Conservation (phyloP, 2,113 vertebrate genomes). For the Furnarius figulus region DNA sequence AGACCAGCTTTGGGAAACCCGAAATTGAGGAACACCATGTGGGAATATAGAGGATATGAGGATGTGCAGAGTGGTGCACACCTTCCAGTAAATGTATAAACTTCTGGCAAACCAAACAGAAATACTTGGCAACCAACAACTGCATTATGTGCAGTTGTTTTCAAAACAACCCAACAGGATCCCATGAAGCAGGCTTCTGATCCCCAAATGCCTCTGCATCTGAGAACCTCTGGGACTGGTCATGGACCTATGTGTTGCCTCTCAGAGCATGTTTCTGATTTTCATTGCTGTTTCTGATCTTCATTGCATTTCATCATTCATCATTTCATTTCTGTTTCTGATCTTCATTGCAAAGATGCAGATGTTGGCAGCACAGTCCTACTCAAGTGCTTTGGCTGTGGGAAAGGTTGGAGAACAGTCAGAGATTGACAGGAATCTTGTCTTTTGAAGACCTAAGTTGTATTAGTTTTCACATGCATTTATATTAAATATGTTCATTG, state of each 20-base stretch:
- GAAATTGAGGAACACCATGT: not conserved
- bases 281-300: no score
- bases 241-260: not conserved
- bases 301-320: no score
- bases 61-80: rapidly evolving
- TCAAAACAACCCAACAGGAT: not conserved
- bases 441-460: not conserved
- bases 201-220: not conserved
- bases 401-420: not conserved
- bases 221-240: not conserved
- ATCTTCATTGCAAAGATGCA: not conserved
- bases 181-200: not conserved
- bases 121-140: not conserved
- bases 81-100: rapidly evolving
- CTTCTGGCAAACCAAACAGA: not conserved
- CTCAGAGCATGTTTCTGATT: not conserved
- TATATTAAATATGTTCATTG: not conserved
- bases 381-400: not conserved
- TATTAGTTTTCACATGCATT: not conserved
- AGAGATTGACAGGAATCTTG: not conserved
- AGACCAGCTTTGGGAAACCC: not conserved
- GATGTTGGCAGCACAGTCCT: not conserved
- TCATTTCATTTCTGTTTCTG: no score
- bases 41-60: not conserved
- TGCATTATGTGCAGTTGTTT: not conserved